Conservation (phyloP, 2,888 invertebrate genomes). For the Andrena bucephala region DNA sequence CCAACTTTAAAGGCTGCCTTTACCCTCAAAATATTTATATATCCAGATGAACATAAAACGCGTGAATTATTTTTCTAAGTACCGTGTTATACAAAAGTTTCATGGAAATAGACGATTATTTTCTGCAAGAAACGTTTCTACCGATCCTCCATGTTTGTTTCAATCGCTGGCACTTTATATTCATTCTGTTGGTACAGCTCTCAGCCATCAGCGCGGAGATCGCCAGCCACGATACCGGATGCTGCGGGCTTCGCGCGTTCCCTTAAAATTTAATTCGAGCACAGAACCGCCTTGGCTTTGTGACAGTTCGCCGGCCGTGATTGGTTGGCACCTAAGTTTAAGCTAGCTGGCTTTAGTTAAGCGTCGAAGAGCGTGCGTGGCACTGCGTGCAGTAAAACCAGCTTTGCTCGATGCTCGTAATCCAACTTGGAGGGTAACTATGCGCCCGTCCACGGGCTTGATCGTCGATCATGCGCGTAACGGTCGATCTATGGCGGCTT, state of each 20-base stretch:
- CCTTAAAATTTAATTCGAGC: constrained; percentile 73
- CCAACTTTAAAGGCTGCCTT: no score
- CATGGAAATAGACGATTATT: no score
- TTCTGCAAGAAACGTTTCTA: neutral
- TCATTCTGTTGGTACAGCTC: constrained; percentile 20
- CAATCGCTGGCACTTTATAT: constrained; percentile 5
- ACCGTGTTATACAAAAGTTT: no score
- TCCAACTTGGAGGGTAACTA: constrained; percentile 60
- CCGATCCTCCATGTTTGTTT: neutral
- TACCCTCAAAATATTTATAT: no score
- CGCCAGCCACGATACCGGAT: constrained; percentile 44
- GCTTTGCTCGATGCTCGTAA: constrained; percentile 57
- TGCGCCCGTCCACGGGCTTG: constrained; percentile 5
- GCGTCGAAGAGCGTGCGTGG: constrained; percentile 51
- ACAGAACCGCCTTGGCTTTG: constrained; percentile 71
- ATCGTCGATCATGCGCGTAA: constrained; percentile 10
- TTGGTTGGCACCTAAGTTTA: constrained; percentile 73
- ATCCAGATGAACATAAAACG: no score
- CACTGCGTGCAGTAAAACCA: constrained; percentile 28
- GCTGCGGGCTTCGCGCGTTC: constrained; percentile 50
- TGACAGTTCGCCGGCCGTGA: constrained; percentile 66
- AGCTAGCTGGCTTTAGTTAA: constrained; percentile 64
- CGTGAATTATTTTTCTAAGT: no score
- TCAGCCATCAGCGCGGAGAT: constrained; percentile 26
- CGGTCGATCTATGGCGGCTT: constrained; percentile 11